Conservation (phyloP, 2,797 vertebrate species). For the Staurois parvus region DNA sequence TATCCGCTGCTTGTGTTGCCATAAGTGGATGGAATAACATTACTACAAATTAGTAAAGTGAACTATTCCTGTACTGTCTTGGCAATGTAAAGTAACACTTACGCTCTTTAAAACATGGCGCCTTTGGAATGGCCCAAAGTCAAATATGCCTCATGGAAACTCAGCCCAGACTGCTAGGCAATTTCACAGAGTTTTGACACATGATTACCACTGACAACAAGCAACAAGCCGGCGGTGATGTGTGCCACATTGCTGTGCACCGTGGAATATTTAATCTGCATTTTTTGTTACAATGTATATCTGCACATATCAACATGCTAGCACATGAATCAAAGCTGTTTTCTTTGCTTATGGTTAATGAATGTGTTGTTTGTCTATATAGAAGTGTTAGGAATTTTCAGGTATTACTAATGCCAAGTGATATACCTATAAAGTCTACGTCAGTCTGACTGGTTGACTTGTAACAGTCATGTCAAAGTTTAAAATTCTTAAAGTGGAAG, state of each 20-base stretch:
- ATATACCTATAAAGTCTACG: neutral
- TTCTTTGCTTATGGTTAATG: slow-evolving; percentile 2
- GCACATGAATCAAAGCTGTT: neutral
- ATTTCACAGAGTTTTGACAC: slow-evolving; percentile 51
- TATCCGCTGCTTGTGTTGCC: slow-evolving; percentile 44
- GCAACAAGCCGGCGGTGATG: slow-evolving; percentile 43
- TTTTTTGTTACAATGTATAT: slow-evolving; percentile 29
- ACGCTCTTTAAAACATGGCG: slow-evolving; percentile 54
- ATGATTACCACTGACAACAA: slow-evolving; percentile 54
- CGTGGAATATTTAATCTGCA: slow-evolving; percentile 33
- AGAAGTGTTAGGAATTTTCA: neutral
- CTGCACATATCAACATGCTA: slow-evolving; percentile 15
- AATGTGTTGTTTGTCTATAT: slow-evolving; percentile 7
- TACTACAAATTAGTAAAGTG: slow-evolving; percentile 51
- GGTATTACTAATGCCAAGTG: slow-evolving; percentile 6
- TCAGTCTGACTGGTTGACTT: neutral
- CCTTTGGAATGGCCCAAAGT: slow-evolving; percentile 38
- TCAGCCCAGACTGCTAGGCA: slow-evolving; percentile 34
- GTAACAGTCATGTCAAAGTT: neutral
- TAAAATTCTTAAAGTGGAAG: no score
- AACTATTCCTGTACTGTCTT: slow-evolving; percentile 46
- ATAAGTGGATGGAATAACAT: slow-evolving; percentile 59
- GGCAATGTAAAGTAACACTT: slow-evolving; percentile 47
- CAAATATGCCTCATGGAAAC: slow-evolving; percentile 55
- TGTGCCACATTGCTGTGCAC: slow-evolving; percentile 27